Evolutionary conservation across 2,888 invertebrate genomes (phyloP), one percentile per base, ranked within the genome.

Genomic region (Thereva nobilitata): DNA sequence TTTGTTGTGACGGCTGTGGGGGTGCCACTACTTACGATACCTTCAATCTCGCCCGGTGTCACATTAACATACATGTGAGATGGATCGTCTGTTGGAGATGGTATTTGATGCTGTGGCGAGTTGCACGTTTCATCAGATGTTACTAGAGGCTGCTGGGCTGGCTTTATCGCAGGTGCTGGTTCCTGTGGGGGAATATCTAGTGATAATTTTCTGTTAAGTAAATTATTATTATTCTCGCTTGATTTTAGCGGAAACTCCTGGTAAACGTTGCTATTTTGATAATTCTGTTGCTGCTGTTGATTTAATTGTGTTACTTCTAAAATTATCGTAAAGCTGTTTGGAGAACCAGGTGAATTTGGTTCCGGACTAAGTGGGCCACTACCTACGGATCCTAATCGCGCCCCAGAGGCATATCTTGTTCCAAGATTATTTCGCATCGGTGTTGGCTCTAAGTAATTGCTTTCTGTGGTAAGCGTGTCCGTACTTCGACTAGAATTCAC

Each of bases 241-340:
- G 66, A 50, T 72, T 82, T 79, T 42, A 75, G 53, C 4, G 84
- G 86, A 73, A 86, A 85, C 67, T 85, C 86, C 72, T 86, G 85
- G 74, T 86, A 86, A 2, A 86, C 78, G 78, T 86, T 86, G 47
- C 84, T 73, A 53, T 73, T 77, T 76, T 63, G 78, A 73, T 74
- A 82, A 74, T 67, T 81, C 77, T 41, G 50, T 12, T 72, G 72
- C 10, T 68, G 53, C 10, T 82, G 76, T 47, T 84, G 83, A 72
- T 83, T 82, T 9, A 85, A 75, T 1, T 84, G 83, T 77, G 84
- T 84, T 1, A 85, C 83, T 74, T 85, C 85, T 50, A 84, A 76
- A 67, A 84, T 83, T 70, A 86, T 83, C 59, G 81, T 83, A 23
- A 76, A 70, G 77, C 84, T 86, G 37, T 84, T 85, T 49, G 85